These are phyloP conservation scores for Coelopa frigida DNA, from an alignment of 1,140 invertebrate species.

Conservation along the genomic window DNA sequence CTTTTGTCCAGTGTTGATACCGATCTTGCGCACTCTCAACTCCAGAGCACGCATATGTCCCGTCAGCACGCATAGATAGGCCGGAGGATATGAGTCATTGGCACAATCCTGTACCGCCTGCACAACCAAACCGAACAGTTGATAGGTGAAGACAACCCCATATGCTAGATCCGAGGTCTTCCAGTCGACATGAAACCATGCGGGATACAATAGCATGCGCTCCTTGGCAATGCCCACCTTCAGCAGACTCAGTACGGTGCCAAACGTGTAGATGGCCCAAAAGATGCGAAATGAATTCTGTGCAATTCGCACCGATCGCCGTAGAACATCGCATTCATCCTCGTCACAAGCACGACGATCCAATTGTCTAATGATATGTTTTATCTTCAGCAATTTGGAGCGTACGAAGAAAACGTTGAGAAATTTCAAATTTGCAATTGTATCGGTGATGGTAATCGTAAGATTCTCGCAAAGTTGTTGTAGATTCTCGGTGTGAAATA, in stretches of 20 bases:
- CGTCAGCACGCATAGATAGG: conserved; percentile 28
- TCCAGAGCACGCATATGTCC: conserved; percentile 32
- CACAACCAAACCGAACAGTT: conserved; percentile 25
- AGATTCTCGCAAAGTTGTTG: conserved; percentile 33
- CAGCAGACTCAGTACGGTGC: conserved; percentile 26
- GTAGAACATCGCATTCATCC: conserved; percentile 18
- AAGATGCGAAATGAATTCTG: conserved; percentile 22
- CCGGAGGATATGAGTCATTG: conserved; percentile 36
- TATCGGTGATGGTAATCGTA: conserved; percentile 34
- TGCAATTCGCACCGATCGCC: conserved; percentile 13
- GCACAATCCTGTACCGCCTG: conserved; percentile 33
- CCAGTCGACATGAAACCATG: conserved; percentile 35
- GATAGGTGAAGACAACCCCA: conserved; percentile 19
- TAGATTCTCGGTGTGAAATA: conserved; percentile 24
- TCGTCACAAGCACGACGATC: conserved; percentile 15
- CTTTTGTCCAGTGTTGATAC: conserved; percentile 1
- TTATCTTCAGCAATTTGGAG: conserved; percentile 19
- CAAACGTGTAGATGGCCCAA: conserved; percentile 25
- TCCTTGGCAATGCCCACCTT: conserved; percentile 17
- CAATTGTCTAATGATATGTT: conserved; percentile 13
- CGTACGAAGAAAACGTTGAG: conserved; percentile 30
- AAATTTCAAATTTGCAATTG: conserved; percentile 33
- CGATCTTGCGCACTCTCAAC: conserved; percentile 26
- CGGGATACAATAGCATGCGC: conserved; percentile 27
- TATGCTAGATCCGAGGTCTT: conserved; percentile 13